Evolutionary conservation across 2,113 vertebrate species (phyloP).

Genomic region (Tachuris rubrigastra): DNA sequence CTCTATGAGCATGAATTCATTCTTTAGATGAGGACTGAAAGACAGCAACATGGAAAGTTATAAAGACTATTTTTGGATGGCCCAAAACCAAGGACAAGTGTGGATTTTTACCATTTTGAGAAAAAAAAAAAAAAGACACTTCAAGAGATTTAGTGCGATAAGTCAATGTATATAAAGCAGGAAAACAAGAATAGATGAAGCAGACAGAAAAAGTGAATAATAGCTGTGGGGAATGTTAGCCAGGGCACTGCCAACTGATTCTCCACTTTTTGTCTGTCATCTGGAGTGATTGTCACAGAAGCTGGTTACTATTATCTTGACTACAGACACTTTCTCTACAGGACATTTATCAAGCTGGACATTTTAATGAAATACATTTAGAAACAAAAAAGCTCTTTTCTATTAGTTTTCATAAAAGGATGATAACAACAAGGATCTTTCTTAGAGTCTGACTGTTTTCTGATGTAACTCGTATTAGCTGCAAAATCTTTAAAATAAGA

Average conservation of each 20-base stretch:
- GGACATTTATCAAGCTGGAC: neutral
- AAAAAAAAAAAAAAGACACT: neutral
- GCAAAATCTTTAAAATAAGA: neutral
- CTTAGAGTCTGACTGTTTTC: neutral
- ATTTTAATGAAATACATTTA: slow-evolving; percentile 11
- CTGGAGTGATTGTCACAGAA: neutral
- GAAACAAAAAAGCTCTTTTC: neutral
- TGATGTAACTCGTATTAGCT: neutral
- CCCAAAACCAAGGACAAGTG: neutral
- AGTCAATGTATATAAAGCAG: neutral
- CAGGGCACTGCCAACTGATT: neutral
- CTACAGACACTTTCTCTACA: neutral
- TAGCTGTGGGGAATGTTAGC: neutral
- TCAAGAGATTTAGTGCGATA: neutral
- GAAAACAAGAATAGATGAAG: neutral
- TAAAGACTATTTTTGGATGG: neutral
- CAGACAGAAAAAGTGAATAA: neutral
- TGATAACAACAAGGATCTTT: neutral
- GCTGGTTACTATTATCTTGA: neutral
- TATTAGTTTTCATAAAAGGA: neutral
- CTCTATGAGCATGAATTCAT: neutral
- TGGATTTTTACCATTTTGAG: neutral
- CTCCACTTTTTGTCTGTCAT: neutral
- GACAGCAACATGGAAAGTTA: neutral
- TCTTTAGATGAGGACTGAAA: neutral